phyloP scores from a whole-genome alignment of 2,888 invertebrate genomes.

The Lasioglossum zephyrum region DNA sequence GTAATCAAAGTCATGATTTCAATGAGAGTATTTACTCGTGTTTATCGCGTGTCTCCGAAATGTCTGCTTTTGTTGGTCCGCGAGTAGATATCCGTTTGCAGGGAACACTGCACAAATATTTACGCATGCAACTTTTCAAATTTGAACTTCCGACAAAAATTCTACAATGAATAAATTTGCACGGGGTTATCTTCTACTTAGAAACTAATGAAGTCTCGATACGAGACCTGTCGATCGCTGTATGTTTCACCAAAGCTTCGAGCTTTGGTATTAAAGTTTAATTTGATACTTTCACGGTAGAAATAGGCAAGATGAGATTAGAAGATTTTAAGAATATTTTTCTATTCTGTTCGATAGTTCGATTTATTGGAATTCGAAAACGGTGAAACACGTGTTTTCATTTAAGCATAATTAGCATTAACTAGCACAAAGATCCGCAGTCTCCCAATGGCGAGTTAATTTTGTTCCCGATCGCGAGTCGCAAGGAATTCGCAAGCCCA shows the following conservation, averaged over 20 bases:
- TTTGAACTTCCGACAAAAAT: slow-evolving; percentile 50
- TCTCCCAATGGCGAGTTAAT: neutral
- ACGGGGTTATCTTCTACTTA: slow-evolving; percentile 16
- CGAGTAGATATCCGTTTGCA: neutral
- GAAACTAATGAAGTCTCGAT: slow-evolving; percentile 37
- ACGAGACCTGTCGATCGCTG: neutral
- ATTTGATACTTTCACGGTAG: no score
- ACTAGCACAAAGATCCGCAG: neutral
- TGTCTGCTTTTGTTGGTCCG: slow-evolving; percentile 19
- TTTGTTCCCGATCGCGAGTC: neutral
- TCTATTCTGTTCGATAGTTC: no score
- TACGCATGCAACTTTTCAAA: slow-evolving; percentile 51
- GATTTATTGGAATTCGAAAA: no score
- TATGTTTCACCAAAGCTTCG: neutral
- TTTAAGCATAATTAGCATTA: neutral
- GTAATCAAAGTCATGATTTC: no score
- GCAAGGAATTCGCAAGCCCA: neutral
- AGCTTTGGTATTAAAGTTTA: no score
- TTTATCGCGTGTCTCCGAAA: slow-evolving; percentile 30
- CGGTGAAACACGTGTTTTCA: neutral
- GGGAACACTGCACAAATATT: no score
- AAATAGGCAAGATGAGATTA: no score
- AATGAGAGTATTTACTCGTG: neutral
- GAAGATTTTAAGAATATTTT: no score
- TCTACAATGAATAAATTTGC: slow-evolving; percentile 40